Evolutionary conservation across 2,888 invertebrate genomes (phyloP).

Genomic region (Tachina grossa): DNA sequence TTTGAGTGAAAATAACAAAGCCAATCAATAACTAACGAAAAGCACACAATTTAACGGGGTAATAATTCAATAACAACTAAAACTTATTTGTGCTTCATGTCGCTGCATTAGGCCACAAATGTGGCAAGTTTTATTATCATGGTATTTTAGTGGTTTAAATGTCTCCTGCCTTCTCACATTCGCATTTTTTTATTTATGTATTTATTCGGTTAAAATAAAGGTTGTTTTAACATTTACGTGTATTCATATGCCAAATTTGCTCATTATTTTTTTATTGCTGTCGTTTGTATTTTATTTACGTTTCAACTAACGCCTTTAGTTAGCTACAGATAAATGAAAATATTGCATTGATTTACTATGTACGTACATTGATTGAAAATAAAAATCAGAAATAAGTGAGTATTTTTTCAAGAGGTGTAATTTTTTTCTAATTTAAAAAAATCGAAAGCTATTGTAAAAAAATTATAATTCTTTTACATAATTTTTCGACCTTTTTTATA

Average conservation of each 20-base stretch:
- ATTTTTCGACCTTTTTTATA: too few species aligned
- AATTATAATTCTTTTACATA: too few species aligned
- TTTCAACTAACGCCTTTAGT: conserved; percentile 47
- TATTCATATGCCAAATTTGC: conserved; percentile 65
- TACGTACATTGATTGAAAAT: conserved; percentile 13
- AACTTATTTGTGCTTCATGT: conserved; percentile 61
- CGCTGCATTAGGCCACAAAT: conserved; percentile 48
- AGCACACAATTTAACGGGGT: conserved; percentile 62
- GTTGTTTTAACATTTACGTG: conserved; percentile 37
- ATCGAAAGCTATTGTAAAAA: too few species aligned
- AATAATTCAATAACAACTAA: conserved; percentile 70
- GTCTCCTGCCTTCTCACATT: conserved; percentile 37
- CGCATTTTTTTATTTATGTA: neutral
- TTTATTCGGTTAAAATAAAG: conserved; percentile 39
- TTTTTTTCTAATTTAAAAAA: neutral
- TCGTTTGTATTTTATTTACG: conserved; percentile 11
- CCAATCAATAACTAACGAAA: conserved; percentile 9
- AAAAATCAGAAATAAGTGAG: conserved; percentile 18
- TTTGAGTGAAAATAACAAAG: conserved; percentile 6
- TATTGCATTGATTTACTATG: conserved; percentile 3
- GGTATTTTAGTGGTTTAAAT: conserved; percentile 49
- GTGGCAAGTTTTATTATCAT: conserved; percentile 57
- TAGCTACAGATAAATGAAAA: conserved; percentile 12
- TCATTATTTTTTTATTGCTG: conserved; percentile 29
- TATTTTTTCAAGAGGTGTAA: conserved; percentile 7